Base-by-base conservation (phyloP, 2,113 vertebrate genomes). In the Etheostoma spectabile region DNA sequence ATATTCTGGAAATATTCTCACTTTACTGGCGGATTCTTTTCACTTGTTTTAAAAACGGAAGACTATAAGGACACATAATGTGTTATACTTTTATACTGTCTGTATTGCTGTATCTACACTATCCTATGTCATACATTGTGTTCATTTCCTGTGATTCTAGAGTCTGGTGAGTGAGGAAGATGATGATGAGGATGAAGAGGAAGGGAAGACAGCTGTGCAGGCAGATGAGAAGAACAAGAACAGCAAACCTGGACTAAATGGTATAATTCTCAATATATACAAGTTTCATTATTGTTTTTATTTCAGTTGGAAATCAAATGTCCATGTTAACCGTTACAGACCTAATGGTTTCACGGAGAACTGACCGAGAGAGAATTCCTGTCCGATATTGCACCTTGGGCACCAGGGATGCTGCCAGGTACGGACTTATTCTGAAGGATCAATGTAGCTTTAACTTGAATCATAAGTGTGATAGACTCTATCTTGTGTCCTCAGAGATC, bases 131-230 rank as follows among this genome's bases (percentile, higher is more conserved):
- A 18, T 21, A 8, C 12, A 0, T 19, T 38, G 6, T 48, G 19
- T 78, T 33, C 3, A 24, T 60, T 52, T 59, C 13, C 52, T 85
- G 33, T 63, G 63, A 60, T 55, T 22, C 60, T 92, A 99, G 98
- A 96, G 95, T 75, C 91, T 98, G 56, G 95, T 96, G 79, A 99
- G 97, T 0, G 98, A 99, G 89, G 98, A 96, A 0, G 98, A 99
- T 35, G 98, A 99, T 57, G 98, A 99, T 18, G 98, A 99, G 1
- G 98, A 99, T 3, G 97, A 97, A 30, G 96, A 97, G 38, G 97
- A 97, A 80, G 95, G 93, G 88, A 93, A 91, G 33, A 88, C 95
- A 3, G 65, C 92, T 70, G 91, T 95, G 68, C 91, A 92, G 27
- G 15, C 80, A 0, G 97, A 97, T 45, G 96, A 97, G 67, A 97